Conservation (phyloP, 2,113 vertebrate species). For the Seriola aureovittata region DNA sequence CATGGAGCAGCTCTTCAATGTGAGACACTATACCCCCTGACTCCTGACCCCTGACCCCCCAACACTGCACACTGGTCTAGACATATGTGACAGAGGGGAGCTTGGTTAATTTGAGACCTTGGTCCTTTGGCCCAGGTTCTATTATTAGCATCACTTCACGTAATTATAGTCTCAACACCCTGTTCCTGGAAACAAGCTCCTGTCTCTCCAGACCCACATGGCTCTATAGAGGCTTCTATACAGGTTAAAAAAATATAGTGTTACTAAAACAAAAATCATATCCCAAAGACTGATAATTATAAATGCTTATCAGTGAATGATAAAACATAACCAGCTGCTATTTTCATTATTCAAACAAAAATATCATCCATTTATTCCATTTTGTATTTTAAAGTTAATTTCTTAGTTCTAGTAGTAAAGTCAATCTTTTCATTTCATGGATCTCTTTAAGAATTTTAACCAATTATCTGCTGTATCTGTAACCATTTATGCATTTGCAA, state of each 20-base stretch:
- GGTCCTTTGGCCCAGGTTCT: constrained; percentile 33
- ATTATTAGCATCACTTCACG: constrained; percentile 50
- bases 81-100: constrained; percentile 34
- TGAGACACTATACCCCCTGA: constrained; percentile 69
- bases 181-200: constrained; percentile 21
- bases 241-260: not conserved
- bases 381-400: not conserved
- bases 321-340: not conserved
- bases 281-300: not conserved
- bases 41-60: constrained; percentile 17
- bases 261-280: not conserved
- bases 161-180: constrained; percentile 28
- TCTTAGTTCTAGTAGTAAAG: not conserved
- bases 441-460: not conserved
- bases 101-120: constrained; percentile 46
- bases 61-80: constrained; percentile 17
- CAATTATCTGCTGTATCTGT: not conserved
- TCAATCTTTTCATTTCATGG: not conserved
- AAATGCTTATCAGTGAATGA: not conserved
- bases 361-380: not conserved
- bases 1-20: constrained; percentile 97
- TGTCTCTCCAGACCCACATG: constrained; percentile 13
- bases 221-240: not conserved
- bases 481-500: not conserved
- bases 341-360: constrained; percentile 14